phyloP scores from a whole-genome alignment of 2,113 vertebrate species.

The Ceyx melanurus region DNA sequence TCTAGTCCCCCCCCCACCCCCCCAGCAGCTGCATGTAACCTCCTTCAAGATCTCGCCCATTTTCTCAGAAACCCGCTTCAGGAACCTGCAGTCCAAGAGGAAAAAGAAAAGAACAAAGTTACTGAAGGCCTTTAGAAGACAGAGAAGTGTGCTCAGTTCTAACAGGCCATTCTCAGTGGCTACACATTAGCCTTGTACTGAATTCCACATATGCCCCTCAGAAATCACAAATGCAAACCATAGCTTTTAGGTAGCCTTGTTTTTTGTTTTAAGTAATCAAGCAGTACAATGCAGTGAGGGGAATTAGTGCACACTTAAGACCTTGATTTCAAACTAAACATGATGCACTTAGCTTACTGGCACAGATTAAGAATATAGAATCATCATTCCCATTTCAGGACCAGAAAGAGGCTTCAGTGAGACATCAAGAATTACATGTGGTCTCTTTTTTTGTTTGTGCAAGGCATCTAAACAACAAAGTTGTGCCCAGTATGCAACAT shows the following conservation, averaged over 20 bases:
- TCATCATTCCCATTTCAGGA: neutral
- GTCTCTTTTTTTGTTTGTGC: constrained; percentile 24
- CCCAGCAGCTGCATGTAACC: constrained; percentile 91
- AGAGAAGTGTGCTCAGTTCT: constrained; percentile 69
- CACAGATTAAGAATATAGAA: constrained; percentile 12
- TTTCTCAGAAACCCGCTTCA: constrained; percentile 98
- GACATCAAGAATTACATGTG: neutral
- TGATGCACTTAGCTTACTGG: neutral
- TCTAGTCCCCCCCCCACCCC: constrained; percentile 53
- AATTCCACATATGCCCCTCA: constrained; percentile 21
- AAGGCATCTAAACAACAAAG: constrained; percentile 12
- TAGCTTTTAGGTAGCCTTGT: neutral
- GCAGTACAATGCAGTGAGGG: neutral
- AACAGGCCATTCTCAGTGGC: constrained; percentile 62
- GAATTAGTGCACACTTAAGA: neutral
- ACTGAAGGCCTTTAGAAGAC: constrained; percentile 78
- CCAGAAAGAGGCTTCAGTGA: constrained; percentile 25
- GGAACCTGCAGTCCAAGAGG: constrained; percentile 98
- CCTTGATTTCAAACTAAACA: neutral
- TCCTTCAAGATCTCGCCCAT: constrained; percentile 96
- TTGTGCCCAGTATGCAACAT: neutral
- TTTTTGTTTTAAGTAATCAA: neutral
- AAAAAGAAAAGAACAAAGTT: constrained; percentile 88
- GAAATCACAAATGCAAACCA: neutral
- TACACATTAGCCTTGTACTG: constrained; percentile 23